phyloP scores from a whole-genome alignment of 2,797 vertebrate genomes.

The Morus bassanus region DNA sequence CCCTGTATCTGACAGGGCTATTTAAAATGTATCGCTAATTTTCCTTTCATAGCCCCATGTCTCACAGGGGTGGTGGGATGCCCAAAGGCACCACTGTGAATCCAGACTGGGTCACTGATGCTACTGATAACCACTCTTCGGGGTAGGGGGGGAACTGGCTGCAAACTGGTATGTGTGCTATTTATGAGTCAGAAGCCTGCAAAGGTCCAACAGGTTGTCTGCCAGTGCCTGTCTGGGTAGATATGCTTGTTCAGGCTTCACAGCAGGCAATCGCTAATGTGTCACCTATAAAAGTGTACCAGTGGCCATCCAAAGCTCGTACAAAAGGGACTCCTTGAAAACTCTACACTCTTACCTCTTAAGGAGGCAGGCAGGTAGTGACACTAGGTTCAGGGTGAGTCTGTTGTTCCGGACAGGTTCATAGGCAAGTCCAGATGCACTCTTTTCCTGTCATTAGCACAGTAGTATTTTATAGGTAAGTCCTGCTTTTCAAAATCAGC shows the following conservation, averaged over 20 bases:
- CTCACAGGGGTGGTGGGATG: not conserved
- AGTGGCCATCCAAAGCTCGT: not conserved
- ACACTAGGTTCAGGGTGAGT: not conserved
- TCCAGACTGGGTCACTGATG: not conserved
- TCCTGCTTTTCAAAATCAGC: not conserved
- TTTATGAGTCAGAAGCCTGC: not conserved
- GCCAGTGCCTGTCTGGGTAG: not conserved
- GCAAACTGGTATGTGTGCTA: not conserved
- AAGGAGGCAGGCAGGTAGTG: not conserved
- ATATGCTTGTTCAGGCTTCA: not conserved
- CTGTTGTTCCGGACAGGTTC: not conserved
- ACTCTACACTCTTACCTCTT: rapidly evolving
- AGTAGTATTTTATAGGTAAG: not conserved
- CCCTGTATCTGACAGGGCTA: not conserved
- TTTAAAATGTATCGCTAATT: not conserved
- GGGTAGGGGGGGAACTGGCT: no score
- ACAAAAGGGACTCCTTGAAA: not conserved
- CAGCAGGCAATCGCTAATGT: not conserved
- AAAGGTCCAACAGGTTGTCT: not conserved
- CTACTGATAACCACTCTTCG: not conserved
- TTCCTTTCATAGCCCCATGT: not conserved
- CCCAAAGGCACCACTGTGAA: not conserved
- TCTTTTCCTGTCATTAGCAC: not conserved
- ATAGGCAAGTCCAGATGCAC: not conserved
- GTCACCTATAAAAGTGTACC: not conserved